Evolutionary conservation across 2,113 vertebrate genomes (phyloP), one percentile per base, ranked within the genome.

Genomic region (Cepphus grylle): DNA sequence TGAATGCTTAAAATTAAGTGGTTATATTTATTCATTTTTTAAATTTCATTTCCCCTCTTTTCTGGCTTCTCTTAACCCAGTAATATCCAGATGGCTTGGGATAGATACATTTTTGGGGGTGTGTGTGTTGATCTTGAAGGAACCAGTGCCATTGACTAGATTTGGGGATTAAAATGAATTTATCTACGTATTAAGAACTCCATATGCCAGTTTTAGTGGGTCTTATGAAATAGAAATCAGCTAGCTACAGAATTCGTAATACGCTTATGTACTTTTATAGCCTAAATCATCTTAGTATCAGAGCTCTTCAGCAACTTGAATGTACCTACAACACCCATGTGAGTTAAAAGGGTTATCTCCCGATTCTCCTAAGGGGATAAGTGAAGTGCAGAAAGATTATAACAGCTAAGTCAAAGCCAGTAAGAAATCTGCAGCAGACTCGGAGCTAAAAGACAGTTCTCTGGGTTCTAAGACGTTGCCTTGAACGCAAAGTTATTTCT

Each of bases 141-240:
- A 95, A 56, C 47, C 13, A 36, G 32, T 78, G 62, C 36, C 18
- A 38, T 47, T 91, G 53, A 76, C 70, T 89, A 65, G 77, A 94
- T 93, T 87, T 82, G 45, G 53, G 86, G 86, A 95, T 96, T 97
- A 87, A 84, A 95, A 92, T 52, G 53, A 74, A 72, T 95, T 95
- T 95, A 82, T 95, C 81, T 94, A 42, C 0, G 43, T 93, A 95
- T 97, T 96, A 92, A 91, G 89, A 87, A 73, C 84, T 91, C 83
- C 27, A 61, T 79, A 79, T 94, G 81, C 58, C 81, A 90, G 47
- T 79, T 94, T 87, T 32, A 84, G 69, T 79, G 83, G 76, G 65
- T 71, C 79, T 86, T 93, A 89, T n/a, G 61, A 94, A 96, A 90
- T 8, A 82, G 53, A 70, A 87, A 91, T 87, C 86, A 86, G 71